Evolutionary conservation across 1,140 invertebrate genomes (phyloP), one percentile per base, ranked within the genome.

Genomic region (Galleria mellonella): DNA sequence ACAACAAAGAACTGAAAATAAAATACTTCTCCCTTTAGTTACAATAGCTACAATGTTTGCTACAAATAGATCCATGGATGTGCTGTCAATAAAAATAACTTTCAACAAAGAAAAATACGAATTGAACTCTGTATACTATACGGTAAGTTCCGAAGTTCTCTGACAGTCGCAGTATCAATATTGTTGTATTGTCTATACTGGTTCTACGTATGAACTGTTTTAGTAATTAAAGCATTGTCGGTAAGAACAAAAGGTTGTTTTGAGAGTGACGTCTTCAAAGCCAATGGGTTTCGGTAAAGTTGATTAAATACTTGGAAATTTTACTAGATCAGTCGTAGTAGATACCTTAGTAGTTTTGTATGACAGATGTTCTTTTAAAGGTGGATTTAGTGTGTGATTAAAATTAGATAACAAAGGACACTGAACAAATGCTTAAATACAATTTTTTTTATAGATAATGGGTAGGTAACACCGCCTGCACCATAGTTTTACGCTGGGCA

Each of bases 1-100:
- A 0, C 14, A 1, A 17, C 10, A n/a, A 13, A 2, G 1, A 40
- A 9, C 14, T 4, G 23, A 43, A 43, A 38, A 14, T 17, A 12
- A 38, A 36, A 27, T 31, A 12, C n/a, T 12, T 32, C 39, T 15
- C 55, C 49, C 6, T 51, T 66, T 65, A 64, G 67, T 67, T 56
- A 54, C 55, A 43, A 51, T 51, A 43, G 52, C 41, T 48, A 38
- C 47, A 58, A 56, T 56, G 61, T 67, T 65, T 33, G 41, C 61
- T 60, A 55, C 61, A 67, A 65, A 67, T 67, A 71, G 64, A 67
- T 71, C 58, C 47, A 68, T 62, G 41, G 42, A n/a, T 36, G 11
- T 57, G 47, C 51, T 48, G 37, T 47, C 43, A 54, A 56, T 62
- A 54, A 62, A 61, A 68, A 55, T 58, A 46, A 7, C 37, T 3